Conservation (phyloP, 2,888 invertebrate species). For the Hermaeophaga mercurialis region DNA sequence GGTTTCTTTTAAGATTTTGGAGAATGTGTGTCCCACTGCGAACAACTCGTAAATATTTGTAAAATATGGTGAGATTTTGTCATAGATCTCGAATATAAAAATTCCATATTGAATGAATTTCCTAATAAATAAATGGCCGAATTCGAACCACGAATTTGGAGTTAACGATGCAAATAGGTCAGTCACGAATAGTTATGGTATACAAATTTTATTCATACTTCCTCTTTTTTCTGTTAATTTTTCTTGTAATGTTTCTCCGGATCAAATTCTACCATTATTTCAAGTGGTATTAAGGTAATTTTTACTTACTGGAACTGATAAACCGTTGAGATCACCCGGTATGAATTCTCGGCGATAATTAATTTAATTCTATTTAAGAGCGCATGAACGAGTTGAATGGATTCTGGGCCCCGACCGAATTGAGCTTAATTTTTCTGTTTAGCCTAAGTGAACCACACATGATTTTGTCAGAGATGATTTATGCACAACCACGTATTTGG, state of each 20-base stretch:
- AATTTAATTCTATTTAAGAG: no score
- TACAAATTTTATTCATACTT: no score
- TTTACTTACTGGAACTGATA: no score
- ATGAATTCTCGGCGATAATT: no score
- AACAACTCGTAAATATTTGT: slow-evolving; percentile 39
- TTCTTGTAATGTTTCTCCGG: no score
- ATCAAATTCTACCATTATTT: no score
- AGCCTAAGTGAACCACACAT: slow-evolving; percentile 5
- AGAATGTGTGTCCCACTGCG: slow-evolving; percentile 39
- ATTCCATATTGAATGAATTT: slow-evolving; percentile 22
- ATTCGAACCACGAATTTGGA: neutral
- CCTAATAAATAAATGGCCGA: slow-evolving; percentile 14
- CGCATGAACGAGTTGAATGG: slow-evolving; percentile 2
- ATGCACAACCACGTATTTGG: slow-evolving; percentile 51
- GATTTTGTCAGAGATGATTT: slow-evolving; percentile 41
- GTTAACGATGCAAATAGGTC: neutral
- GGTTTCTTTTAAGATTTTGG: slow-evolving; percentile 38
- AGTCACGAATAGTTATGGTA: no score
- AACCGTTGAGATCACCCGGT: no score
- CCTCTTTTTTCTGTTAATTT: no score
- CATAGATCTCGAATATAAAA: slow-evolving; percentile 30
- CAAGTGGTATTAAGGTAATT: no score
- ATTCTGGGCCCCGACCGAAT: slow-evolving; percentile 12
- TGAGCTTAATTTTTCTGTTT: slow-evolving; percentile 21
- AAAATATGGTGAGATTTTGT: slow-evolving; percentile 36